These are phyloP conservation scores for Drosophila tristis DNA, from an alignment of 1,140 invertebrate genomes.

Conservation along the genomic window DNA sequence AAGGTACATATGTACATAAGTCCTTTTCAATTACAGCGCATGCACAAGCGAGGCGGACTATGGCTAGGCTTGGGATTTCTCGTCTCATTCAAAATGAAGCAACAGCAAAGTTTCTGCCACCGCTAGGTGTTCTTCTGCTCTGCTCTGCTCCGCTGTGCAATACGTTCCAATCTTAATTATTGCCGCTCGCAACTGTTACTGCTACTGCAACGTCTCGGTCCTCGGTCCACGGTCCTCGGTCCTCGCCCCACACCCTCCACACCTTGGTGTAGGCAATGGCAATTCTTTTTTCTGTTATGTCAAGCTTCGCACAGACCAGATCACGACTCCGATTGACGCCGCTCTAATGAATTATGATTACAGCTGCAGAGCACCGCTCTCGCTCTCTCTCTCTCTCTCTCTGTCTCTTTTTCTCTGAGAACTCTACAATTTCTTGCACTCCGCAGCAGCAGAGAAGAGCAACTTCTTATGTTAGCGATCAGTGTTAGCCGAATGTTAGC, in stretches of 20 bases:
- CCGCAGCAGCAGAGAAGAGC: conserved; percentile 16
- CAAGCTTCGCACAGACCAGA: conserved; percentile 32
- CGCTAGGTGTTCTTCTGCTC: conserved; percentile 2
- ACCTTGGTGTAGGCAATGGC: conserved; percentile 20
- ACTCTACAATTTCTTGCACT: conserved; percentile 34
- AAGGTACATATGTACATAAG: too few relatives aligned
- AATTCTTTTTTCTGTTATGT: conserved; percentile 66
- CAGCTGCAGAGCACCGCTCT: conserved; percentile 21
- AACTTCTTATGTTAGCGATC: conserved; percentile 21
- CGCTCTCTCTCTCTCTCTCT: too few relatives aligned
- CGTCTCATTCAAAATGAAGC: conserved; percentile 57
- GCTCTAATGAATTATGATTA: conserved; percentile 73
- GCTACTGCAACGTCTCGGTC: conserved; percentile 4
- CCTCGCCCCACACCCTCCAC: conserved; percentile 24
- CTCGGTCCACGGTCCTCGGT: conserved; percentile 13
- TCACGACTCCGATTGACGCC: conserved; percentile 60
- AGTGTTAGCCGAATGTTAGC: conserved; percentile 35
- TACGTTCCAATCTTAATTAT: conserved; percentile 77
- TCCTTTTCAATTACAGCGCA: conserved; percentile 4
- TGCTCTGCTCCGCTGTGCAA: conserved; percentile 27
- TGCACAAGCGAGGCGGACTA: conserved; percentile 3
- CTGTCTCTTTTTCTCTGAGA: neutral
- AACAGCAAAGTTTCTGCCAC: too few relatives aligned
- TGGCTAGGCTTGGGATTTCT: neutral
- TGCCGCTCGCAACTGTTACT: conserved; percentile 35